Base-by-base conservation (phyloP, 2,797 vertebrate genomes). In the Phoxinus dragarum region DNA sequence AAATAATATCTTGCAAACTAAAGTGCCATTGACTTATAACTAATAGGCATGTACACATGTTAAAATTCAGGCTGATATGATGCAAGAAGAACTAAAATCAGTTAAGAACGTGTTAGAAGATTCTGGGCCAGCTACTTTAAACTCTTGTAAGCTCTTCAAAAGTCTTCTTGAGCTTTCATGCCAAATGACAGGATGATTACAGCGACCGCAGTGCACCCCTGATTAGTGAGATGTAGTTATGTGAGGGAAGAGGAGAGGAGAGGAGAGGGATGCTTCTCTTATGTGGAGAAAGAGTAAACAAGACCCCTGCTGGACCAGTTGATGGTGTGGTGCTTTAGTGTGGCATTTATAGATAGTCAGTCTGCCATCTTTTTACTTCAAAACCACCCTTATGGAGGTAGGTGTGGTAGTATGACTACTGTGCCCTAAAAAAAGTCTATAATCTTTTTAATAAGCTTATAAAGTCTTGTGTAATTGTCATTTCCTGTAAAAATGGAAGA, bases 201-300 rank as follows among this genome's bases (percentile, higher is more conserved):
- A 85, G 72, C 72, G 47, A 85, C 82, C 82, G 27, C 78, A 85
- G 66, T 27, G 16, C 61, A 54, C 36, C 64, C 66, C 83, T 88
- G 54, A 82, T 86, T 73, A 73, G 66, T 74, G 69, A 88, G 71
- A 84, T 52, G 49, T 59, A 74, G 69, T 80, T 56, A 80, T 64
- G 73, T 69, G 23, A 80, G 71, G 54, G 56, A 66, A 84, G 31
- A 75, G 19, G 52, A 49, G 16, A 14, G 27, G 69, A 75, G 72
- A 72, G 74, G 61, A 84, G 71, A 79, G 44, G 80, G 73, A 83
- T 64, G 49, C 74, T 40, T 77, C 66, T 79, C 78, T 74, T 36
- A 78, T 88, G 82, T 85, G 68, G 47, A 66, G 83, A 87, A 44
- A 42, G 61, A 71, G 56, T 87, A 89, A 85, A 89, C 88, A 84